Evolutionary conservation across 2,113 vertebrate species (phyloP).

Genomic region (Petaurus breviceps): DNA sequence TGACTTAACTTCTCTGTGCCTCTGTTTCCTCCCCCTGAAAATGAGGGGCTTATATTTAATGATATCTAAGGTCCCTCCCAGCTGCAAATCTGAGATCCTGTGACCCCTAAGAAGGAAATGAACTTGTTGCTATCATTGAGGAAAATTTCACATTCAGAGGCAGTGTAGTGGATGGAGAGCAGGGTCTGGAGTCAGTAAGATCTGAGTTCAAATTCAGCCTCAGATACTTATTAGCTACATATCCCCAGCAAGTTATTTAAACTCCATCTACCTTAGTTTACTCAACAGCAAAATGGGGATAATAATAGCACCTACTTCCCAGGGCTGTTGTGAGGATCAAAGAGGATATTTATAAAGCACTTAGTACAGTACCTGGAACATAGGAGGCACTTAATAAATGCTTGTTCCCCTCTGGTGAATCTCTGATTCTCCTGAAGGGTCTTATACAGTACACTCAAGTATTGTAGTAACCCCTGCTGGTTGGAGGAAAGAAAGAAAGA

Average conservation of each 20-base stretch:
- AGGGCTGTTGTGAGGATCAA: not conserved
- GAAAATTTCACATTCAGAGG: no score
- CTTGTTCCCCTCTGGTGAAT: not conserved
- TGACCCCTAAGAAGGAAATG: not conserved
- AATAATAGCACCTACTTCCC: not conserved
- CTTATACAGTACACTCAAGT: not conserved
- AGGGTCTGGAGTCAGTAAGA: not conserved
- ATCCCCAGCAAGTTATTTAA: not conserved
- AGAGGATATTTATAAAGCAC: not conserved
- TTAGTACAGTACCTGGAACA: not conserved
- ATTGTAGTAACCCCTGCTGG: not conserved
- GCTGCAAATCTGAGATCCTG: not conserved
- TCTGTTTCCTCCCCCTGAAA: not conserved
- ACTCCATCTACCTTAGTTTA: not conserved
- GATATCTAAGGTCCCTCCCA: no score
- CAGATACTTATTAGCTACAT: not conserved
- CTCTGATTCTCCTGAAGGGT: not conserved
- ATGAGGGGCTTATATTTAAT: not conserved
- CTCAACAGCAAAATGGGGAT: not conserved
- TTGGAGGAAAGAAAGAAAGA: not conserved
- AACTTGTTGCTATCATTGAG: no score
- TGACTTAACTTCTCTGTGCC: not conserved
- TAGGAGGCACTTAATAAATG: not conserved
- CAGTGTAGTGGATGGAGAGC: not conserved
- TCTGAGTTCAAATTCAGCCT: not conserved